Percentiles rank a stretch among this genome's conserved stretches.
Evolutionary conservation across 2,113 vertebrate genomes (phyloP).

Genomic region (Morone chrysops): DNA sequence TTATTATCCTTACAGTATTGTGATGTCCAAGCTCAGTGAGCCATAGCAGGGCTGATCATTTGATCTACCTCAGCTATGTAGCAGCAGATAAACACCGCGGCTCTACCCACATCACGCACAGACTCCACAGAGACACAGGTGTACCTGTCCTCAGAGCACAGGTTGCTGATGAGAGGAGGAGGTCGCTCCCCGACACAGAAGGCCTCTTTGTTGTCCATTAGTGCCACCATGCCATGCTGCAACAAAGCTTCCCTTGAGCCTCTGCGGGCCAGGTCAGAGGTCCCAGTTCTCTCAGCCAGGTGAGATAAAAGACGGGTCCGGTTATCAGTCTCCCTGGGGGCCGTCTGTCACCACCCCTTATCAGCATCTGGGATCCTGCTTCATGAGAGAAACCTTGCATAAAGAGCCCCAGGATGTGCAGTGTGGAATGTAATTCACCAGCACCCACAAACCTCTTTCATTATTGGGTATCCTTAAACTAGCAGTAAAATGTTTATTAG

Average conservation of each 20-base stretch:
- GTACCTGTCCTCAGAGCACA: constrained; percentile 33
- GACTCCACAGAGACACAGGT: constrained; percentile 48
- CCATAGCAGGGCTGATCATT: constrained; percentile 28
- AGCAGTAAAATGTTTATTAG: background rate
- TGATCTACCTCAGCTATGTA: constrained; percentile 36
- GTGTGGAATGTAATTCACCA: constrained; percentile 28
- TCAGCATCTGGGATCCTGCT: constrained; percentile 40
- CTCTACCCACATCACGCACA: constrained; percentile 31
- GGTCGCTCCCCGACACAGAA: constrained; percentile 14
- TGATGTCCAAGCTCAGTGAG: constrained; percentile 37
- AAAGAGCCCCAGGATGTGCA: constrained; percentile 29
- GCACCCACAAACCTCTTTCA: background rate
- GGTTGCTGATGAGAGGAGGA: constrained; percentile 32
- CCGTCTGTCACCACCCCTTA: constrained; percentile 55
- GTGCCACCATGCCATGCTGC: constrained; percentile 20
- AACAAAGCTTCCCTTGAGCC: constrained; percentile 72
- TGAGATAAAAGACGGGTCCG: constrained; percentile 59
- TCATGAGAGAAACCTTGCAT: constrained; percentile 3
- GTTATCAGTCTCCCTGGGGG: constrained; percentile 27
- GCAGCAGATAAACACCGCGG: constrained; percentile 31
- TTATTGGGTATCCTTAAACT: constrained; percentile 1
- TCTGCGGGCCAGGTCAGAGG: constrained; percentile 54
- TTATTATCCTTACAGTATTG: constrained; percentile 38
- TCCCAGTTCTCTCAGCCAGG: constrained; percentile 56
- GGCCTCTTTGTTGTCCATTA: constrained; percentile 56